Conservation (phyloP, 2,888 invertebrate species). For the Ormyrus rosae region DNA sequence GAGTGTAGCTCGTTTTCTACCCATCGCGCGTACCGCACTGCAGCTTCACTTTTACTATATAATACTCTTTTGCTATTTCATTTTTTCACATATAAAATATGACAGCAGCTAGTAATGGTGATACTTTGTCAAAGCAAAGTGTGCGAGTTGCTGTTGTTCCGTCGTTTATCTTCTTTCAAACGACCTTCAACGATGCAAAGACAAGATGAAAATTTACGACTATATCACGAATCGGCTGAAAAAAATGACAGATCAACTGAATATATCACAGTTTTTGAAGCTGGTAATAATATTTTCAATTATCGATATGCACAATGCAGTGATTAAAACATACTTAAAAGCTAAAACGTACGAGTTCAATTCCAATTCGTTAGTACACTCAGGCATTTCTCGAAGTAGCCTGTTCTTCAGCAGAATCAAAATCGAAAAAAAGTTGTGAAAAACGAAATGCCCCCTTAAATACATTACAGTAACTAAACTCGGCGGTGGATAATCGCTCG, state of each 20-base stretch:
- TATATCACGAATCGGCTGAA: background rate
- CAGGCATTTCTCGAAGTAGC: too few species aligned
- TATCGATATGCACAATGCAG: too few species aligned
- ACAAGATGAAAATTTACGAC: conserved; percentile 44
- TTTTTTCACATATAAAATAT: conserved; percentile 36
- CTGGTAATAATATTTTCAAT: too few species aligned
- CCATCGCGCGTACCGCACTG: background rate
- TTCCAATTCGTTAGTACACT: too few species aligned
- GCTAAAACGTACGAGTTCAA: too few species aligned
- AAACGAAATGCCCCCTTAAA: conserved; percentile 3
- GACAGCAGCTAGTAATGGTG: conserved; percentile 29
- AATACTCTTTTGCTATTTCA: conserved; percentile 24
- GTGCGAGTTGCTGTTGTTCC: conserved; percentile 28
- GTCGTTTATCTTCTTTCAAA: conserved; percentile 40
- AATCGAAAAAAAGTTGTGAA: background rate
- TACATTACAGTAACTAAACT: conserved; percentile 20
- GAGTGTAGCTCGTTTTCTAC: background rate
- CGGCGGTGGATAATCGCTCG: conserved; percentile 13
- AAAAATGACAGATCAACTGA: background rate
- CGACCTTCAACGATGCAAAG: conserved; percentile 21
- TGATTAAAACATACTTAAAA: too few species aligned
- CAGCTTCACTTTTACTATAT: conserved; percentile 16
- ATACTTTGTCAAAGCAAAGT: conserved; percentile 42
- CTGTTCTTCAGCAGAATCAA: too few species aligned
- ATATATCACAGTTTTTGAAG: too few species aligned